Evolutionary conservation across 1,140 invertebrate species (phyloP).

Genomic region (Conopomorpha cramerella): DNA sequence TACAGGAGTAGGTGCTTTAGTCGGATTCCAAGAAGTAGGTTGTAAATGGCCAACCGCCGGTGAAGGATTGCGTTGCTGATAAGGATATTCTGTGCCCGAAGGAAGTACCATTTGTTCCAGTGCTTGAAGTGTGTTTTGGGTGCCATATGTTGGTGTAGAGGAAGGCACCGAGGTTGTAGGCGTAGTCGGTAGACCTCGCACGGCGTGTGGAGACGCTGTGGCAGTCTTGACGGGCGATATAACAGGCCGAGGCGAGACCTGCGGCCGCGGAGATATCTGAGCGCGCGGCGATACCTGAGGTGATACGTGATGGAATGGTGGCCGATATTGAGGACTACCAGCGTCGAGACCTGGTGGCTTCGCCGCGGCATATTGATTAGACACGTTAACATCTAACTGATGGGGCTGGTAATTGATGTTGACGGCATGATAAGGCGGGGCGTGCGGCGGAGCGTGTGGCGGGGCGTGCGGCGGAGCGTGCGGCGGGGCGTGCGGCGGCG

Average conservation of each 20-base stretch:
- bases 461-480: slow-evolving; percentile 35
- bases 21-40: slow-evolving; percentile 67
- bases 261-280: slow-evolving; percentile 80
- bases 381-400: slow-evolving; percentile 61
- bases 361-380: slow-evolving; percentile 64
- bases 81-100: slow-evolving; percentile 42
- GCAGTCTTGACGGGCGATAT: slow-evolving; percentile 82
- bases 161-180: slow-evolving; percentile 65
- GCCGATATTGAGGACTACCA: slow-evolving; percentile 79
- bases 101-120: slow-evolving; percentile 94
- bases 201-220: slow-evolving; percentile 73
- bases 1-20: slow-evolving; percentile 28
- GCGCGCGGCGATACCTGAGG: slow-evolving; percentile 84
- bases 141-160: slow-evolving; percentile 62
- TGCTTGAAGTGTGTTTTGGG: slow-evolving; percentile 86
- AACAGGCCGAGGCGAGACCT: slow-evolving; percentile 80
- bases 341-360: slow-evolving; percentile 61
- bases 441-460: slow-evolving; percentile 40
- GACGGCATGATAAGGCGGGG: slow-evolving; percentile 42
- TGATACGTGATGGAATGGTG: slow-evolving; percentile 86
- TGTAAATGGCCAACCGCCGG: slow-evolving; percentile 71
- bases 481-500: too few relatives aligned
- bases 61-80: slow-evolving; percentile 63
- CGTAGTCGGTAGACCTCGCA: slow-evolving; percentile 62
- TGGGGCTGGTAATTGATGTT: slow-evolving; percentile 57